A percentile compares a stretch with the other conserved stretches of the same genome.
phyloP scores from a whole-genome alignment of 2,113 vertebrate species.

The Melanostigma gelatinosum region DNA sequence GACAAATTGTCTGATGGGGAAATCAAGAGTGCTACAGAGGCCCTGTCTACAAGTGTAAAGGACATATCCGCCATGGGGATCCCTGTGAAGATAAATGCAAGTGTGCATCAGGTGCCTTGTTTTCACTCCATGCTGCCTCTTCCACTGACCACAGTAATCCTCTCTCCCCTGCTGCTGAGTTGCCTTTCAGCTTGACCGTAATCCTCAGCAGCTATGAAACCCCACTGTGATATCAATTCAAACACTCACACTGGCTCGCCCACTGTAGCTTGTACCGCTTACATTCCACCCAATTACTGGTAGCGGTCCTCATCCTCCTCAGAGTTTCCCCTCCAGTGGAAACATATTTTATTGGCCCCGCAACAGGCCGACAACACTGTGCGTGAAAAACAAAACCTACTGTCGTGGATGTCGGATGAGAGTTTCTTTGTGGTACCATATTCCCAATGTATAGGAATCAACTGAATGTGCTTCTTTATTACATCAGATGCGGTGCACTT shows the following conservation, averaged over 20 bases:
- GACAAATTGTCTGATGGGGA: constrained; percentile 15
- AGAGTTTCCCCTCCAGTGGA: background rate
- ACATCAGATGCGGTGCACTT: constrained; percentile 39
- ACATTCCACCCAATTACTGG: constrained; percentile 30
- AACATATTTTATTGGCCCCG: constrained; percentile 10
- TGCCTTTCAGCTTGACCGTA: constrained; percentile 71
- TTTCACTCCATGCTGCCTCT: constrained; percentile 63
- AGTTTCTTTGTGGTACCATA: background rate
- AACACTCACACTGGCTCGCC: constrained; percentile 54
- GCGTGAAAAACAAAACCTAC: background rate
- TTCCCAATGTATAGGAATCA: constrained; percentile 14
- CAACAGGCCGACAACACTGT: background rate
- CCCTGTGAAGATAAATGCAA: constrained; percentile 53
- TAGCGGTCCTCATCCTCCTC: constrained; percentile 10
- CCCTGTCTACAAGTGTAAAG: constrained; percentile 17
- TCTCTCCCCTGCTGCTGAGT: constrained; percentile 64
- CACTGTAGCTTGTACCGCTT: constrained; percentile 39
- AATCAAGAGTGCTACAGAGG: background rate
- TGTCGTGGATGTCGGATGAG: constrained; percentile 11
- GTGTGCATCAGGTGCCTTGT: constrained; percentile 66
- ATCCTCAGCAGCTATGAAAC: constrained; percentile 66
- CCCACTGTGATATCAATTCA: constrained; percentile 77
- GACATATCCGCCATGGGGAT: constrained; percentile 1
- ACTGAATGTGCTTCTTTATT: constrained; percentile 3
- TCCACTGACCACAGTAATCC: constrained; percentile 74